Evolutionary conservation across 2,888 invertebrate genomes (phyloP), one percentile per base, ranked within the genome.

Genomic region (Drosophila macrospina): DNA sequence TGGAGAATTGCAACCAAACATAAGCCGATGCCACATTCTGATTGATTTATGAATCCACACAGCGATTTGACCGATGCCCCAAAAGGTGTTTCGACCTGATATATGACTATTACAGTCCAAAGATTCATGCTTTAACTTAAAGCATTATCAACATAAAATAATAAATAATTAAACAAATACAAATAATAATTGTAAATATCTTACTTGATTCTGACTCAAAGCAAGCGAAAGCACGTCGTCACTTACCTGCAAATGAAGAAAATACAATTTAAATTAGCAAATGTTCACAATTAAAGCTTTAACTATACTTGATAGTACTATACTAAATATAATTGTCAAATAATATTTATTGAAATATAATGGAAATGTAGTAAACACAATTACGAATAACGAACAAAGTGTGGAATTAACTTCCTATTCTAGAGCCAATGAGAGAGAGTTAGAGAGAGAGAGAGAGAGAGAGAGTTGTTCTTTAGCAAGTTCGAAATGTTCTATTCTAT

Each of bases 151-250:
- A 45, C 13, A 15, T 26, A 28, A 30, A 50, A 28, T 30, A 57
- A 50, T 24, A 28, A 48, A 54, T 37, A 44, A 28, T 59, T 28
- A 64, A 65, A 16, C 10, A 63, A 45, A 36, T 5, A 11, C 1
- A 37, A 34, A 11, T 6, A 65, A 56, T 67, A 66, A 73, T 51
- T 54, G 77, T 67, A 76, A 45, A 20, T 57, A 51, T 72, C 89
- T 90, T 91, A 90, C 90, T 78, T 91, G 91, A 60, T 90, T 90
- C 50, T 90, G 91, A 65, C 77, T 88, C 74, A 90, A 89, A 80
- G 91, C 91, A 80, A 89, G 75, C 79, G 91, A 87, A 84, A 91
- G 89, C 68, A 89, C 80, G 54, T 91, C 91, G 62, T 89, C 91
- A 91, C 90, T 90, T 90, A 90, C 90, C 90, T 90, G 30, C 63